Base-by-base conservation (phyloP, 2,888 invertebrate species). In the Ecliptopera silaceata region DNA sequence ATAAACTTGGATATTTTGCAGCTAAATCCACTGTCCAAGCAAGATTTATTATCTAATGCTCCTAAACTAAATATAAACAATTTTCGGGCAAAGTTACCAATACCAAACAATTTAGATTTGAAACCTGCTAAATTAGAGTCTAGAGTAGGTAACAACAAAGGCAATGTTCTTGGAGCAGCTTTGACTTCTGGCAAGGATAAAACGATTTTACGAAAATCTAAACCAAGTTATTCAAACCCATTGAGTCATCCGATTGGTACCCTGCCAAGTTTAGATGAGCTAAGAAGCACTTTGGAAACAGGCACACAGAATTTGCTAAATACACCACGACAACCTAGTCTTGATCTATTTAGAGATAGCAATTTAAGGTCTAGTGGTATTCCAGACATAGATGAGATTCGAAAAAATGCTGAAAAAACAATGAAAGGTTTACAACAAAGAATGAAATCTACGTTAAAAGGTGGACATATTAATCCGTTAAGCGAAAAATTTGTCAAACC, bases 111-210 rank as follows among this genome's bases (percentile, higher is more conserved):
- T 36, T 63, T 84, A 12, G 66, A 73, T 15, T 55, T 82, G 1
- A 80, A 77, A 58, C 76, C 82, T 45, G 49, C 81, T 10, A 77
- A 75, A 46, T 53, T 77, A 3, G 72, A 77, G 52, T 77, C 82
- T 17, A 60, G 69, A n/a, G 56, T 77, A 13, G 64, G 70, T 6
- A 72, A 72, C 44, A 69, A 67, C 15, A 65, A 67, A 31, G 67
- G 70, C n/a, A 57, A 57, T 38, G 55, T 75, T 12, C 52, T 78
- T 29, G 77, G 74, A 12, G 71, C 75, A 8, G 65, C 62, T 34
- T 61, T 76, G 43, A 66, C 64, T 41, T 61, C 79, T 43, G 71
- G 71, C 2, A 66, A 68, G 1, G 64, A 69, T 5, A 71, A 59
- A 48, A 13, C 29, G 12, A 10, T 17, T 6, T 22, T 22, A 34